These are phyloP conservation scores for Brachionus rubens DNA, from an alignment of 1,140 invertebrate genomes.

Conservation along the genomic window DNA sequence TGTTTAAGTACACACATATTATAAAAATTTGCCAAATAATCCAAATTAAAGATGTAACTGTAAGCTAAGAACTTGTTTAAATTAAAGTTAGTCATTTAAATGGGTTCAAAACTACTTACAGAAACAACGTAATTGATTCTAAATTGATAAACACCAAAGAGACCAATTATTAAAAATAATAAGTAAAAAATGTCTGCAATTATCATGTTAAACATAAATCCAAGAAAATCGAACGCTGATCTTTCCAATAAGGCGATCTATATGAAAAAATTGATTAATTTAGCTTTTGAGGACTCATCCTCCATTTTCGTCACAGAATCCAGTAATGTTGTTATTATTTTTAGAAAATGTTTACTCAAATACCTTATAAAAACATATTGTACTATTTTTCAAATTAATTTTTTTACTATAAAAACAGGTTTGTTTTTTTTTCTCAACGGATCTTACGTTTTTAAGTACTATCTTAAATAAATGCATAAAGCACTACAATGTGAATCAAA, in stretches of 20 bases:
- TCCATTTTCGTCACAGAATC: too few species aligned
- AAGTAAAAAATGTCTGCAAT: slow-evolving; percentile 35
- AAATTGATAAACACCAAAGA: slow-evolving; percentile 33
- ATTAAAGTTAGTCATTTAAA: neutral
- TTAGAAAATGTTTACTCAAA: too few species aligned
- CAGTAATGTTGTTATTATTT: too few species aligned
- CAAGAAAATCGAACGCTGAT: slow-evolving; percentile 23
- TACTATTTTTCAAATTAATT: too few species aligned
- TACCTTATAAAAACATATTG: too few species aligned
- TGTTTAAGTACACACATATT: slow-evolving; percentile 41
- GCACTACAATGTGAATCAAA: too few species aligned
- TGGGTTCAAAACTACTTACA: neutral
- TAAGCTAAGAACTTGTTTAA: neutral
- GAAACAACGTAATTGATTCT: slow-evolving; percentile 40
- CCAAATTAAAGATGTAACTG: slow-evolving; percentile 12
- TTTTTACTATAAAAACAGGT: too few species aligned
- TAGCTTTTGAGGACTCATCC: neutral
- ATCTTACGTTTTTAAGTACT: too few species aligned
- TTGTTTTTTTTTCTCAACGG: too few species aligned
- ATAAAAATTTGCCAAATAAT: slow-evolving; percentile 44
- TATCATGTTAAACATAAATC: slow-evolving; percentile 44
- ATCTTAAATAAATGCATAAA: too few species aligned
- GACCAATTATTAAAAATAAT: slow-evolving; percentile 30
- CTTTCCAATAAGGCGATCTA: slow-evolving; percentile 32
- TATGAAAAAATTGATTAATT: neutral